Evolutionary conservation across 2,113 vertebrate species (phyloP), one percentile per base, ranked within the genome.

Genomic region (Asarcornis scutulata): DNA sequence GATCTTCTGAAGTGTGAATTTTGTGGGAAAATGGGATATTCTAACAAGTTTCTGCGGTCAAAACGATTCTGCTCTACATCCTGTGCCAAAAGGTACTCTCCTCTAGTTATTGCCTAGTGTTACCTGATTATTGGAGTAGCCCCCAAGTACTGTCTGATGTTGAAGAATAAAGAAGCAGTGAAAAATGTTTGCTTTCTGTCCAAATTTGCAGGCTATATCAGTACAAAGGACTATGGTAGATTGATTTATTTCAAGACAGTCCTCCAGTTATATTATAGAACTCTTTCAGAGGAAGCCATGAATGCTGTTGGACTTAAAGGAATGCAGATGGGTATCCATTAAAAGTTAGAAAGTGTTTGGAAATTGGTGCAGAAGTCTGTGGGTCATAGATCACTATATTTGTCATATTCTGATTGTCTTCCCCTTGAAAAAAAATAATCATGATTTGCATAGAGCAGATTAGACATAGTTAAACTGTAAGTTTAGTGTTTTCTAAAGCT

Each of bases 1-100:
- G 98, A 98, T 89, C 98, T 99, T 91, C 98, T 99, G 63, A 99
- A 99, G 97, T 99, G 99, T 96, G 99, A 99, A 98, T 99, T 99
- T 97, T 99, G 99, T 93, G 99, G 99, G 14, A 99, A 99, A 97
- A 98, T 98, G 98, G 99, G 99, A 59, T 99, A 99, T 89, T 98
- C 99, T 17, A 98, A 98, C 98, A 99, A 99, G 88, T 99, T 99
- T 98, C 98, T 99, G 74, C 97, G 99, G 77, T 99, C 99, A 92
- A 99, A 99, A 73, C 98, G 99, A 88, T 99, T 99, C 98, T 99
- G 99, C 96, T 99, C 99, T 84, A 99, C 99, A 89, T 99, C 99
- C 79, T 99, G 99, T 97, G 99, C 99, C 66, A 99, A 99, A 96
- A 99, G 99, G 99, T 98, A 98, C 84, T 84, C 40, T 69, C 17